These are phyloP conservation scores for Rafetus swinhoei DNA, from an alignment of 2,113 vertebrate species.

Conservation along the genomic window DNA sequence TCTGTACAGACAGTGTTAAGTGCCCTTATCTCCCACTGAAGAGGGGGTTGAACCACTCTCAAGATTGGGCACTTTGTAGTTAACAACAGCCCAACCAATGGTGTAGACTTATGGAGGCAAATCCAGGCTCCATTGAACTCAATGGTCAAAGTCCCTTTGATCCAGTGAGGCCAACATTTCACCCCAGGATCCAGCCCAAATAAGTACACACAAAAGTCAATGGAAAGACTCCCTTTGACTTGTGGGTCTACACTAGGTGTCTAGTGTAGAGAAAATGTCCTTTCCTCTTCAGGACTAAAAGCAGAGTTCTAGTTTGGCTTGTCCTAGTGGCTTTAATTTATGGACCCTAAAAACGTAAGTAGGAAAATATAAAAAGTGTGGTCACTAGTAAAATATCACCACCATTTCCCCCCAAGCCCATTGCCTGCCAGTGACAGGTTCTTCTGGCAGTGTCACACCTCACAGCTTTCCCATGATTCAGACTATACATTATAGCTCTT, in stretches of 20 bases:
- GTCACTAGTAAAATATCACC: background rate
- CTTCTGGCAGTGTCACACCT: background rate
- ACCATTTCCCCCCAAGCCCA: background rate
- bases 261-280: background rate
- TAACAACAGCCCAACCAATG: background rate
- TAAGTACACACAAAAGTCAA: background rate
- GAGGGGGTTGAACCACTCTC: background rate
- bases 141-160: background rate
- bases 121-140: background rate
- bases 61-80: background rate
- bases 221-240: background rate
- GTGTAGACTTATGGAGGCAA: background rate
- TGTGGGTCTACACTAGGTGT: background rate
- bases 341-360: background rate
- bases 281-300: background rate
- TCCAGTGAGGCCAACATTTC: background rate
- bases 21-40: background rate
- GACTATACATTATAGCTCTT: background rate
- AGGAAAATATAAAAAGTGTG: background rate
- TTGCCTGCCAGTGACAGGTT: background rate
- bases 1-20: background rate
- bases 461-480: background rate
- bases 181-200: background rate
- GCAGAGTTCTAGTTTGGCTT: background rate
- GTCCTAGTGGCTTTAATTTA: background rate